Conservation (phyloP, 2,888 invertebrate species). For the Lochmaea capreae region DNA sequence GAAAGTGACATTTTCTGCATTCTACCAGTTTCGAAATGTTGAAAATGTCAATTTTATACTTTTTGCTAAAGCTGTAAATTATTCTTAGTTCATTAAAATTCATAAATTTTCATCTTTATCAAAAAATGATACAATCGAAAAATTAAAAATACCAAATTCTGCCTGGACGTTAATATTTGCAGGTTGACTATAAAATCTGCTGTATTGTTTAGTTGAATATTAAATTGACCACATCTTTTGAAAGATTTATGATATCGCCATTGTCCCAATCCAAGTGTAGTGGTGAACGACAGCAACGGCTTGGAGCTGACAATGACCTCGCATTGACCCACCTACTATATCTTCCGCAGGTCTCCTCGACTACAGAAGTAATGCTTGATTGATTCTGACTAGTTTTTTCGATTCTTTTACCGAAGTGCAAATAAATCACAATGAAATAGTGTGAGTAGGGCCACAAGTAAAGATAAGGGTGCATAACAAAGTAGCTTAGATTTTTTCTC, state of each 20-base stretch:
- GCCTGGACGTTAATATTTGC: not conserved
- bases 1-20: too few relatives aligned
- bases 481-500: slow-evolving; percentile 63
- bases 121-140: not conserved
- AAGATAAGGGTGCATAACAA: slow-evolving; percentile 65
- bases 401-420: slow-evolving; percentile 66
- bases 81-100: too few relatives aligned
- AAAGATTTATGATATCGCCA: slow-evolving; percentile 5
- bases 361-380: slow-evolving; percentile 65
- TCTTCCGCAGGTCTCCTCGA: slow-evolving; percentile 64
- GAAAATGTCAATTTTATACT: too few relatives aligned
- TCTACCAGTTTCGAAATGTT: too few relatives aligned
- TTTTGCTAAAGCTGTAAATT: too few relatives aligned
- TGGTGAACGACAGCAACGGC: slow-evolving; percentile 35
- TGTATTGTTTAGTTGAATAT: not conserved
- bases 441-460: slow-evolving; percentile 57
- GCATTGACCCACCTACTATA: slow-evolving; percentile 64
- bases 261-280: slow-evolving; percentile 22
- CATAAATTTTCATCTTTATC: too few relatives aligned
- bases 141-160: not conserved
- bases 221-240: slow-evolving; percentile 6
- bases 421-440: slow-evolving; percentile 68
- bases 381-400: slow-evolving; percentile 67
- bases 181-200: not conserved
- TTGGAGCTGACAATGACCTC: slow-evolving; percentile 60